Percentiles rank a stretch among this genome's conserved stretches.
Evolutionary conservation across 1,140 invertebrate species (phyloP).

Genomic region (Colletes gigas): DNA sequence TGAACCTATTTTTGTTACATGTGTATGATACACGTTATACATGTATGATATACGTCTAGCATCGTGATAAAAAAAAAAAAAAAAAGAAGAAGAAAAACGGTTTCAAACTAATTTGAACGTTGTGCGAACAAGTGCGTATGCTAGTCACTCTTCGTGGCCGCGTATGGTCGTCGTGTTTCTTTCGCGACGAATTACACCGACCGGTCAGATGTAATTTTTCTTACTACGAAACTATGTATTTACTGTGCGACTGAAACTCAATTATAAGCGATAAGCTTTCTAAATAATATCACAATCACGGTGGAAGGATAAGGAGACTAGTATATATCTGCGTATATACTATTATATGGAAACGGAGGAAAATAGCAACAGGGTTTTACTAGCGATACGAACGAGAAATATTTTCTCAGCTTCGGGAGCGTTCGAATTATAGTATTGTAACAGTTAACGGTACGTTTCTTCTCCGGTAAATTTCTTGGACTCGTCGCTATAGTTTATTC

Average conservation of each 20-base stretch:
- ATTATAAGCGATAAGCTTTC: conserved; percentile 39
- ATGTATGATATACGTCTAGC: conserved; percentile 56
- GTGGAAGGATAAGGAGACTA: conserved; percentile 49
- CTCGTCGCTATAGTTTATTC: no score
- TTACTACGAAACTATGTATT: conserved; percentile 43
- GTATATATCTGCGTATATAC: background rate
- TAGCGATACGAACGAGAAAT: background rate
- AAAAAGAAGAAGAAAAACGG: background rate
- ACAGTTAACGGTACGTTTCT: no score
- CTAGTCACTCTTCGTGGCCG: conserved; percentile 59
- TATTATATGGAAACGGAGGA: background rate
- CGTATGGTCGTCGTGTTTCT: conserved; percentile 7
- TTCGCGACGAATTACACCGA: conserved; percentile 13
- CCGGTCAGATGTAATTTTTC: conserved; percentile 40
- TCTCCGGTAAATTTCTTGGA: no score
- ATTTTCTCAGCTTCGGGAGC: background rate
- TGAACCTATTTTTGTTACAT: conserved; percentile 63
- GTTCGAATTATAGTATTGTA: no score
- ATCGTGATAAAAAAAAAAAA: conserved; percentile 46
- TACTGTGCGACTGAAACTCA: conserved; percentile 48
- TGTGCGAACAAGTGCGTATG: conserved; percentile 51
- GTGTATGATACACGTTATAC: conserved; percentile 57
- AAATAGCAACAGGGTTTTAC: conserved; percentile 5
- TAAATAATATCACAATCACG: conserved; percentile 65
- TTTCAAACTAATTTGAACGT: conserved; percentile 45